Evolutionary conservation across 2,113 vertebrate genomes (phyloP).

Genomic region (Microcebus murinus): DNA sequence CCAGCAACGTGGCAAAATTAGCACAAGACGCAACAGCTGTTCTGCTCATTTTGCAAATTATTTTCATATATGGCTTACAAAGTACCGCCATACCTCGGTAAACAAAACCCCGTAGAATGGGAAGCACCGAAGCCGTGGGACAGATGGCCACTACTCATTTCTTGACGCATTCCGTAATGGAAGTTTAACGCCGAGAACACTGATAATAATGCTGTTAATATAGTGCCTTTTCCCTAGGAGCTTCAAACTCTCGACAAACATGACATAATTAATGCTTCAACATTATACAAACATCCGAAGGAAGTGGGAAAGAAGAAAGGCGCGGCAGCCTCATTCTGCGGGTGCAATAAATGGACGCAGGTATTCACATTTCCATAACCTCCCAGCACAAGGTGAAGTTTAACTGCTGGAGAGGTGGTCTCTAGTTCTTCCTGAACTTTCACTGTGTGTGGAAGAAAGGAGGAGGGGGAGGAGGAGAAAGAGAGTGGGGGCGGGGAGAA

Average conservation of each 20-base stretch:
- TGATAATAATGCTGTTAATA: background rate
- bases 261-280: background rate
- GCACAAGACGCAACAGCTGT: background rate
- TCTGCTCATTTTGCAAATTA: background rate
- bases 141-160: background rate
- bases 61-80: background rate
- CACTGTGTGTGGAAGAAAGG: accelerated
- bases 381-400: accelerated
- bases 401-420: accelerated
- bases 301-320: background rate
- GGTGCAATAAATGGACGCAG: accelerated
- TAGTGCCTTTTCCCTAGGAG: background rate
- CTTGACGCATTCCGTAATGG: background rate
- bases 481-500: accelerated
- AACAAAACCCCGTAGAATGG: background rate
- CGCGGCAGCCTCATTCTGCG: accelerated
- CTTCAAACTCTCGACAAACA: background rate
- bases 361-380: accelerated
- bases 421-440: accelerated
- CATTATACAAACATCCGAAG: background rate
- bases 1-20: conserved; percentile 13
- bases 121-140: background rate
- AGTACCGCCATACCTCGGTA: background rate
- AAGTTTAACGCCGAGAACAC: background rate
- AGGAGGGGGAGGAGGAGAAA: background rate